Percentiles rank a stretch among this genome's conserved stretches.
Evolutionary conservation across 2,113 vertebrate genomes (phyloP).

Genomic region (Silurus meridionalis): DNA sequence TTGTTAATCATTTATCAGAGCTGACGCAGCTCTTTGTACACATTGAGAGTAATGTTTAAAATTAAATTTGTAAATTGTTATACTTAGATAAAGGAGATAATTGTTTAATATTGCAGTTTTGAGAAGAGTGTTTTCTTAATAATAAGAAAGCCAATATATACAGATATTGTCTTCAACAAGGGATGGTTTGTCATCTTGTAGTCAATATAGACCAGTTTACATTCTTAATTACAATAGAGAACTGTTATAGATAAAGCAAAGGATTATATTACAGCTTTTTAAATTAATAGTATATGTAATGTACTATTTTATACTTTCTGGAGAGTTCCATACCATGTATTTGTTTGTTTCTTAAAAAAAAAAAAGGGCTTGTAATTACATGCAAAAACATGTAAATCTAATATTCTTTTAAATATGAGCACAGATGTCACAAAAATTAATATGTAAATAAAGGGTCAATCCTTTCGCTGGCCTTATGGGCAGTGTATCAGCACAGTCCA

Average conservation of each 20-base stretch:
- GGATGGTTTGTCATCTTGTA: neutral
- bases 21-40: constrained; percentile 10
- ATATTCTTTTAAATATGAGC: neutral
- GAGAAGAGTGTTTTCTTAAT: neutral
- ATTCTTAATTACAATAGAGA: neutral
- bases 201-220: neutral
- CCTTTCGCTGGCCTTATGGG: neutral
- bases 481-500: constrained; percentile 11
- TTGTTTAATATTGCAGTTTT: neutral
- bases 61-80: neutral
- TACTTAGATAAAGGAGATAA: no score
- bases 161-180: neutral
- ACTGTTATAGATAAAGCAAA: neutral
- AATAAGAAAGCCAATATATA: neutral
- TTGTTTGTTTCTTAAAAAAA: no score
- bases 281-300: neutral
- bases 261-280: neutral
- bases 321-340: no score
- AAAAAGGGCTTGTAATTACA: no score
- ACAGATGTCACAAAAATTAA: neutral
- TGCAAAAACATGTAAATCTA: neutral
- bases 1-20: constrained; percentile 37
- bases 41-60: neutral
- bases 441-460: constrained; percentile 8
- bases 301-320: neutral